These are phyloP conservation scores for Aegithalos caudatus DNA, from an alignment of 2,113 vertebrate species.

Conservation along the genomic window DNA sequence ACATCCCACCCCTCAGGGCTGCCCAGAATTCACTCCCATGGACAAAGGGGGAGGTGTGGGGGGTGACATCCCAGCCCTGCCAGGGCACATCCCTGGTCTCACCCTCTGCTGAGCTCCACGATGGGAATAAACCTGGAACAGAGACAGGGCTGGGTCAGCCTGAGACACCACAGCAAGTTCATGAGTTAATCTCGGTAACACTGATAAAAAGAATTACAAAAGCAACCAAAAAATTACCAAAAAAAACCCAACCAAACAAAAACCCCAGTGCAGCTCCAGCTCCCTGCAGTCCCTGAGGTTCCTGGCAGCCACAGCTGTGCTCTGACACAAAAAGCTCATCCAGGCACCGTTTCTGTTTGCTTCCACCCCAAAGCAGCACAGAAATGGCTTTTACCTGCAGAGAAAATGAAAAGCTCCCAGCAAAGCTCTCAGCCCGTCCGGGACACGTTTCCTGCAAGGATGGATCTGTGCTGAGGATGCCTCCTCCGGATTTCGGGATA, in stretches of 20 bases:
- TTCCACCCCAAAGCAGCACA: neutral
- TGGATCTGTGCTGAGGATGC: no score
- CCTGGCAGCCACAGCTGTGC: neutral
- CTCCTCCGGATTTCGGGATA: no score
- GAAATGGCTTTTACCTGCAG: neutral
- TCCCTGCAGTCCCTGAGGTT: neutral
- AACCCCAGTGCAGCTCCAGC: neutral
- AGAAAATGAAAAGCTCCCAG: neutral
- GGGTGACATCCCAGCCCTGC: neutral
- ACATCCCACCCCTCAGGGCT: fast-evolving
- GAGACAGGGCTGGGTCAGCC: fast-evolving
- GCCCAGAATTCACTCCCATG: fast-evolving
- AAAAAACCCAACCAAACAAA: no score
- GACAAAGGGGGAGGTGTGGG: fast-evolving
- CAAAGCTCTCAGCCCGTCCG: neutral
- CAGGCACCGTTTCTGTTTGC: neutral
- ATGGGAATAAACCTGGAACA: fast-evolving
- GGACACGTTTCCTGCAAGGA: no score
- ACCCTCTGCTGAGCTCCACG: neutral
- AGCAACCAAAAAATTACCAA: no score
- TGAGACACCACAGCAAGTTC: neutral
- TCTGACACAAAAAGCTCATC: neutral
- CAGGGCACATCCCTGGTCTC: no score
- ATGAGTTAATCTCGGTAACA: neutral
- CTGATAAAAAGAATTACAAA: neutral